phyloP scores from a whole-genome alignment of 2,113 vertebrate genomes.

The Gasterosteus nipponicus region DNA sequence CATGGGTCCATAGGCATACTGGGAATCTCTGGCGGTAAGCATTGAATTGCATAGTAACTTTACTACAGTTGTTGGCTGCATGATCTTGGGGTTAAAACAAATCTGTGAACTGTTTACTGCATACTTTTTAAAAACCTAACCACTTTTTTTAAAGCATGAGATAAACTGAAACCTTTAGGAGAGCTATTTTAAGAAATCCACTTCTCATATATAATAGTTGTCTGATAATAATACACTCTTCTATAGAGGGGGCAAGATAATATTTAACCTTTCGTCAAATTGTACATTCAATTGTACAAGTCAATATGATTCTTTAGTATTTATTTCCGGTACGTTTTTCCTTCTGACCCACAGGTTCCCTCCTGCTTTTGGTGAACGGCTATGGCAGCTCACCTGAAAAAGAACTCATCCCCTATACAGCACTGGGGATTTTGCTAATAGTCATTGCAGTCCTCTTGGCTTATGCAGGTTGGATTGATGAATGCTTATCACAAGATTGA shows the following conservation, averaged over 20 bases:
- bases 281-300: no score
- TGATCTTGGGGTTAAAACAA: background rate
- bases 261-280: background rate
- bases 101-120: background rate
- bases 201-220: background rate
- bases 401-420: conserved; percentile 79
- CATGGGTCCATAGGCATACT: conserved; percentile 81
- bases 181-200: background rate
- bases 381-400: conserved; percentile 74
- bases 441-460: conserved; percentile 79
- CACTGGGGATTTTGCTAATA: conserved; percentile 86
- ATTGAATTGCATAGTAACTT: background rate
- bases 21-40: conserved; percentile 83
- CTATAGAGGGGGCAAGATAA: background rate
- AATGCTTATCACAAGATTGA: background rate
- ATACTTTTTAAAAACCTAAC: no score
- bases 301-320: no score
- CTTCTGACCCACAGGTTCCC: conserved; percentile 75
- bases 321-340: background rate
- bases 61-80: background rate
- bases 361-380: conserved; percentile 83
- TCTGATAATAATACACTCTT: background rate
- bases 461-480: conserved; percentile 81
- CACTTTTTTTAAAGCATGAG: background rate
- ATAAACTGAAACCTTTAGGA: background rate